Percentiles rank a stretch among this genome's conserved stretches.
Evolutionary conservation across 1,140 invertebrate species (phyloP).

Genomic region (Dendrolimus punctatus): DNA sequence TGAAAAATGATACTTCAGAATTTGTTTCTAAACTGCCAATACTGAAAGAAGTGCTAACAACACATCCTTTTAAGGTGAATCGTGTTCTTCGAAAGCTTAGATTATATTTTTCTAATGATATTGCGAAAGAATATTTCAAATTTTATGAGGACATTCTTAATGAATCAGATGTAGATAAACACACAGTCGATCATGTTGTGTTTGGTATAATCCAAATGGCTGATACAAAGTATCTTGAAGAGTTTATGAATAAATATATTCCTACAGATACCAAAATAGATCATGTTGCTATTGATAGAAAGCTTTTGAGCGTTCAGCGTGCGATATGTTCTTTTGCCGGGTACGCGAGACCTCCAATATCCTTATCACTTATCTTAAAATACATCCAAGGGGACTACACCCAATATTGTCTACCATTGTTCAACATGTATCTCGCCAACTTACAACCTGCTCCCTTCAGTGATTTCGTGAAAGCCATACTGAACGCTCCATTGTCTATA

Average conservation of each 20-base stretch:
- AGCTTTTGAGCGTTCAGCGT: slow-evolving; percentile 29
- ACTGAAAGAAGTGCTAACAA: slow-evolving; percentile 5
- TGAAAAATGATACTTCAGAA: slow-evolving; percentile 34
- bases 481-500: slow-evolving; percentile 37
- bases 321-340: slow-evolving; percentile 33
- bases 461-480: slow-evolving; percentile 31
- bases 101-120: slow-evolving; percentile 44
- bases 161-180: slow-evolving; percentile 6
- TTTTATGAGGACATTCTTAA: slow-evolving; percentile 20
- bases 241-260: slow-evolving; percentile 34
- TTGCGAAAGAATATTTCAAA: slow-evolving; percentile 23
- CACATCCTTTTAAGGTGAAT: slow-evolving; percentile 7
- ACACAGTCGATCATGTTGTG: slow-evolving; percentile 10
- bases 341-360: slow-evolving; percentile 39
- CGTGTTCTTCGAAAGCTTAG: slow-evolving; percentile 31
- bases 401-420: slow-evolving; percentile 34
- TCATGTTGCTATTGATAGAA: slow-evolving; percentile 19
- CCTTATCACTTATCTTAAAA: slow-evolving; percentile 22
- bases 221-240: slow-evolving; percentile 24
- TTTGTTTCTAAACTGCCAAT: slow-evolving; percentile 19
- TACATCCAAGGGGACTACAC: slow-evolving; percentile 51
- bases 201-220: slow-evolving; percentile 37
- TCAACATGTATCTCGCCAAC: slow-evolving; percentile 33
- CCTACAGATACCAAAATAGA: slow-evolving; percentile 36
- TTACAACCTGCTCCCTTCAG: slow-evolving; percentile 22